Conservation (phyloP, 2,888 invertebrate genomes). For the Ornithoptera alexandrae region DNA sequence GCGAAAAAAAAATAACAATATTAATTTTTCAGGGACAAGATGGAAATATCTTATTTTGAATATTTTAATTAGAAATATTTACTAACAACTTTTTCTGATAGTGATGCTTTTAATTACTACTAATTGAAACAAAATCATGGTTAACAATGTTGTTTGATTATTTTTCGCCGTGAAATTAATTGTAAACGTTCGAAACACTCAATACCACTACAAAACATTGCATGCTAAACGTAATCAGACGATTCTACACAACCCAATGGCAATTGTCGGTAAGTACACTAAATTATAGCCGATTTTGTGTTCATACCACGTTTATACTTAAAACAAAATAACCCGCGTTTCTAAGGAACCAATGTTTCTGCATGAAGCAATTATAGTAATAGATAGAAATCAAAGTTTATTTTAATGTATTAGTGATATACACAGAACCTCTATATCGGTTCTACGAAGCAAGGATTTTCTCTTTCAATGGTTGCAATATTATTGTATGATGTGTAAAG, state of each 20-base stretch:
- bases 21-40: too few relatives aligned
- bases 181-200: slow-evolving; percentile 11
- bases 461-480: neutral
- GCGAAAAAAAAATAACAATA: too few relatives aligned
- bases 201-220: slow-evolving; percentile 14
- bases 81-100: too few relatives aligned
- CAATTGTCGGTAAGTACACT: neutral
- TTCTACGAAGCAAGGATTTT: neutral
- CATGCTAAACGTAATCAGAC: slow-evolving; percentile 5
- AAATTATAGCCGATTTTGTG: neutral
- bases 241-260: slow-evolving; percentile 17
- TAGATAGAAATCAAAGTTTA: neutral
- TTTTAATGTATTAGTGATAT: neutral
- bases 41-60: too few relatives aligned
- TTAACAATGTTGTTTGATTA: neutral
- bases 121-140: too few relatives aligned
- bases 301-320: neutral
- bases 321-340: too few relatives aligned
- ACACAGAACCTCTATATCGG: neutral
- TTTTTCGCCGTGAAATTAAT: slow-evolving; percentile 13
- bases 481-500: neutral
- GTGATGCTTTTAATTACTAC: too few relatives aligned
- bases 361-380: neutral
- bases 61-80: too few relatives aligned
- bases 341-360: neutral